Base-by-base conservation (phyloP, 1,140 invertebrate genomes). In the Lutraria rhynchaena region DNA sequence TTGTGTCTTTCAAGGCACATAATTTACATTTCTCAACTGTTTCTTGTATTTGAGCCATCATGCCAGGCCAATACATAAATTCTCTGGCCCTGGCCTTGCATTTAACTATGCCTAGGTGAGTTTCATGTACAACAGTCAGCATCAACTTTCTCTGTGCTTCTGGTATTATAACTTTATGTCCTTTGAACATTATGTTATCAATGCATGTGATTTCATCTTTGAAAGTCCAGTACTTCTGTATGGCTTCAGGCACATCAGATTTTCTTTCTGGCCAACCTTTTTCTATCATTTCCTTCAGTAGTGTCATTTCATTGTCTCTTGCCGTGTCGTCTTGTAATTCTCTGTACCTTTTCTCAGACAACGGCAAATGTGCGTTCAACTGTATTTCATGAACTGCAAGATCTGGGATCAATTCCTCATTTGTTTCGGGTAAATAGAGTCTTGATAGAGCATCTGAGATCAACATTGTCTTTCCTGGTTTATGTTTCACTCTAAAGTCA, bases 61-160 rank as follows among this genome's bases (percentile, higher is more conserved):
- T 24, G 17, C 78, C 82, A 27, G 77, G 73, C 84, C 82, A 87
- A 65, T 73, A 84, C 3, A 86, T 27, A 33, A 51, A 37, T 19
- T 60, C 33, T 37, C 75, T 60, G 13, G 86, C 41, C 17, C 37
- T n/a, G 13, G 46, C n/a, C 27, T 17, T 69, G 65, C 65, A 69
- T 49, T 69, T 69, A 49, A 49, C 46, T 49, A 49, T 27, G 27
- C 65, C 65, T 3, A 69, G 33, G 37, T 51, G 65, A 49, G 65
- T 11, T n/a, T 69, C 41, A 19, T 69, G 65, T 41, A 46, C 49
- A 3, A 27, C 44, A 3, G n/a, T 31, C 3, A 69, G 27, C 65
- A 69, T 69, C 17, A 51, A 3, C 17, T 9, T n/a, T 51, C 41
- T 46, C 24, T 44, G 49, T 49, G 3, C 46, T 27, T 46, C 15